Conservation (phyloP, 2,113 vertebrate species). For the Psophia crepitans region DNA sequence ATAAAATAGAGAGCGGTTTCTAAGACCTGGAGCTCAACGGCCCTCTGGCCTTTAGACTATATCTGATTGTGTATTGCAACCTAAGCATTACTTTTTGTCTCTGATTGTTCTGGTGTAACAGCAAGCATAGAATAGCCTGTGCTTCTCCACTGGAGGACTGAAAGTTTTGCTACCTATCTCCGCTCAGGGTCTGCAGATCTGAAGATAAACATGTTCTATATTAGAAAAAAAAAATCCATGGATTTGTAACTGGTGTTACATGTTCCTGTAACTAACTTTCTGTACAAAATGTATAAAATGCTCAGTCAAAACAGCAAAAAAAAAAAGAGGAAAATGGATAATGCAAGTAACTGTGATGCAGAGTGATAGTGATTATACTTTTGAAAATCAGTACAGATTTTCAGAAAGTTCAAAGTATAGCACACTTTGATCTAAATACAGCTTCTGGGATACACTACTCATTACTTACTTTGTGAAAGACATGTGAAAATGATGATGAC, state of each 20-base stretch:
- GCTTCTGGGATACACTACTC: background rate
- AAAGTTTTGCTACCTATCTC: background rate
- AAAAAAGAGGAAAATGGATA: background rate
- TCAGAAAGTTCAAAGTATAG: constrained; percentile 5
- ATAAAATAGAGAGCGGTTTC: background rate
- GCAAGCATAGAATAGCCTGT: background rate
- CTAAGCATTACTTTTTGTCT: background rate
- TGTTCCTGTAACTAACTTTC: background rate
- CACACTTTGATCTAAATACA: background rate
- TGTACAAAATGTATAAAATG: background rate
- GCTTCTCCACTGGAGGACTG: background rate
- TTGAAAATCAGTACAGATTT: too few species aligned
- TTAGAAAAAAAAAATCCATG: background rate
- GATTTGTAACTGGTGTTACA: background rate
- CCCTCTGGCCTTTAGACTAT: background rate
- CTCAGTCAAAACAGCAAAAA: background rate
- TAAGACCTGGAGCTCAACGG: background rate
- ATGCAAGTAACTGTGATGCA: background rate
- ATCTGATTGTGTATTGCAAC: background rate
- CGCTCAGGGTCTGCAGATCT: background rate
- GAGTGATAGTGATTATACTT: background rate
- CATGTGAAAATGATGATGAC: background rate
- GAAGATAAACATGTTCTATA: background rate
- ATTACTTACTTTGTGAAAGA: background rate
- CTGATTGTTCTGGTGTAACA: background rate